Percentiles rank a stretch among this genome's conserved stretches.
phyloP scores from a whole-genome alignment of 64 coral and sea anemone genomes.

The Porites lutea region DNA sequence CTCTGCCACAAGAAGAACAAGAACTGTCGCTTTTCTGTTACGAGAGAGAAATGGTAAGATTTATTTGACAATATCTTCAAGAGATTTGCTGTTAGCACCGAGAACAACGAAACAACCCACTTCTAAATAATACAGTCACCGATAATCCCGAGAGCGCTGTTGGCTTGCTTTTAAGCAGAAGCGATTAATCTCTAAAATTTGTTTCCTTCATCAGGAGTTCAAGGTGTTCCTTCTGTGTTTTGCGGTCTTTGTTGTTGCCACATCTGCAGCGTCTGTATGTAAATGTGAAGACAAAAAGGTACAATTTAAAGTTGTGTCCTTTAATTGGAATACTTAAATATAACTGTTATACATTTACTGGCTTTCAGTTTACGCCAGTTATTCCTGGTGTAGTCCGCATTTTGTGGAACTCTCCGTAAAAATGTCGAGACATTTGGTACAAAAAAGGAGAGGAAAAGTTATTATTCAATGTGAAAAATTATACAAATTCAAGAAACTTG shows the following conservation, averaged over 20 bases:
- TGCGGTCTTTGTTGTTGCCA: neutral
- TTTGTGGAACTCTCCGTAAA: no score
- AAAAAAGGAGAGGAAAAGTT: no score
- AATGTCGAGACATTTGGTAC: no score
- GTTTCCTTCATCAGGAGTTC: neutral
- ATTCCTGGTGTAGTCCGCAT: no score
- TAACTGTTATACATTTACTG: neutral
- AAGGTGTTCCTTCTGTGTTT: neutral
- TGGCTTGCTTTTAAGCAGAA: neutral
- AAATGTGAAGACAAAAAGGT: conserved; percentile 2
- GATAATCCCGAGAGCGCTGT: neutral
- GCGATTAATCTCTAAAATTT: neutral
- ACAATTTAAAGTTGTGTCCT: neutral
- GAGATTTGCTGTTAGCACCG: neutral
- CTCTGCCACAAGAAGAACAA: conserved; percentile 2
- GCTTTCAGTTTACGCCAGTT: neutral
- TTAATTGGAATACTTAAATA: neutral
- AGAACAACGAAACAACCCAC: neutral
- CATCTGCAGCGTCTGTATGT: neutral
- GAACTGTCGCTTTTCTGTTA: neutral
- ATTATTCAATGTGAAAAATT: no score
- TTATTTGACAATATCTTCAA: neutral
- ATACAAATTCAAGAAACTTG: no score
- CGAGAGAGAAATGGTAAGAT: neutral
- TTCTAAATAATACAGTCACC: no score